Conservation (phyloP, 1,140 invertebrate genomes). For the Drosophila seguyi region DNA sequence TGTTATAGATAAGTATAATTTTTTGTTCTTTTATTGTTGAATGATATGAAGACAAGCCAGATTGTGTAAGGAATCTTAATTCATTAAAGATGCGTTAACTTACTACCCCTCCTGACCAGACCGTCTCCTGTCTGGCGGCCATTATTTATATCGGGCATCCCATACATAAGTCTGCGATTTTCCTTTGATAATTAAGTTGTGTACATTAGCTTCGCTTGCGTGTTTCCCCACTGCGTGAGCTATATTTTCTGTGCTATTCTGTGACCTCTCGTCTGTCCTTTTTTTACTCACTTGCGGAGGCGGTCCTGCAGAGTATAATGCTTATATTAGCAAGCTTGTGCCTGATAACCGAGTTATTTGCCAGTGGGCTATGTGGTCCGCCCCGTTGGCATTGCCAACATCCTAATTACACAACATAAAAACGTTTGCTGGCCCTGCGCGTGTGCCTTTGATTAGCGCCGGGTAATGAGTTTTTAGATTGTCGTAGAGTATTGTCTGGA, state of each 20-base stretch:
- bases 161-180: conserved; percentile 62
- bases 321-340: conserved; percentile 59
- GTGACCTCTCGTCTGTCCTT: conserved; percentile 1
- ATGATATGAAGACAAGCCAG: neutral
- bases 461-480: conserved; percentile 53
- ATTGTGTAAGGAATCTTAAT: conserved; percentile 10
- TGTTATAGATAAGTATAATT: neutral
- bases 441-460: conserved; percentile 54
- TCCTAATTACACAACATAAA: conserved; percentile 59
- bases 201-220: conserved; percentile 58
- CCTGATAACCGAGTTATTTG: conserved; percentile 54
- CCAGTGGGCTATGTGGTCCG: conserved; percentile 29
- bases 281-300: conserved; percentile 32
- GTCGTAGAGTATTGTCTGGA: conserved; percentile 17
- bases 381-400: conserved; percentile 37
- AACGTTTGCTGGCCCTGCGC: conserved; percentile 41
- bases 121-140: conserved; percentile 37
- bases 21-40: neutral
- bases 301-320: conserved; percentile 35
- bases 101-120: conserved; percentile 15
- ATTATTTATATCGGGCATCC: conserved; percentile 62
- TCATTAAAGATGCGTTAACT: conserved; percentile 45
- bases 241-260: conserved; percentile 3
- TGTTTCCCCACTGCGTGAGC: conserved; percentile 52
- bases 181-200: conserved; percentile 63